Base-by-base conservation (phyloP, 2,797 vertebrate species). In the Falco novaeseelandiae region DNA sequence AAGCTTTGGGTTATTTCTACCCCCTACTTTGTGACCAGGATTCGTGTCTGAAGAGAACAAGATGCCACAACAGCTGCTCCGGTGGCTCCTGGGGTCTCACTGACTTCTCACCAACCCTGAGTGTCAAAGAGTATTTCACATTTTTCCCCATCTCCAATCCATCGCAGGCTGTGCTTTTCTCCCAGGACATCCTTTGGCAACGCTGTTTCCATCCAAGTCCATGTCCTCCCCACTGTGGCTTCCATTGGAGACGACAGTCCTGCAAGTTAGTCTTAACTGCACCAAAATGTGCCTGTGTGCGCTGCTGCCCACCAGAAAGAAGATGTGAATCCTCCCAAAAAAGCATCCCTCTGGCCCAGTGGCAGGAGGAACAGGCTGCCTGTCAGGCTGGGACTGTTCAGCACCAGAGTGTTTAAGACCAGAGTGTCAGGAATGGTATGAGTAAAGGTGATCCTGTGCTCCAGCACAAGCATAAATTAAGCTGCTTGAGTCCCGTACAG, bases 31-130 rank as follows among this genome's bases (percentile, higher is more conserved):
- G 23, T 48, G 49, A 55, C n/a, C 6, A 42, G 46, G 54, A 42
- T n/a, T 82, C 57, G 9, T 3, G 4, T 38, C 62, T 76, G 73
- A 66, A 92, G 54, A 85, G 19, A 42, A 73, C 9, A 71, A 20
- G 8, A 4, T 0, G 2, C 51, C 30, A 46, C 27, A 51, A 3
- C 15, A 69, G 36, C 73, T 4, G 1, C 6, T 10, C 66, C 25
- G 23, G 27, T 80, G 72, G 44, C 36, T 89, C n/a, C 40, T 57
- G 36, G 62, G 42, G 23, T 44, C 27, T 52, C 40, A 19, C 0
- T 48, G 30, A 46, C 58, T 29, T 83, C 51, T 26, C 10, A 30
- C 8, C 16, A 19, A 16, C 14, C 8, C 17, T 14, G 12, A 54
- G 26, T 3, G 3, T 79, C 58, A 22, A 22, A 10, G 23, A 48